These are phyloP conservation scores for Himalopsyche tibetana DNA, from an alignment of 2,888 invertebrate genomes.

Conservation along the genomic window DNA sequence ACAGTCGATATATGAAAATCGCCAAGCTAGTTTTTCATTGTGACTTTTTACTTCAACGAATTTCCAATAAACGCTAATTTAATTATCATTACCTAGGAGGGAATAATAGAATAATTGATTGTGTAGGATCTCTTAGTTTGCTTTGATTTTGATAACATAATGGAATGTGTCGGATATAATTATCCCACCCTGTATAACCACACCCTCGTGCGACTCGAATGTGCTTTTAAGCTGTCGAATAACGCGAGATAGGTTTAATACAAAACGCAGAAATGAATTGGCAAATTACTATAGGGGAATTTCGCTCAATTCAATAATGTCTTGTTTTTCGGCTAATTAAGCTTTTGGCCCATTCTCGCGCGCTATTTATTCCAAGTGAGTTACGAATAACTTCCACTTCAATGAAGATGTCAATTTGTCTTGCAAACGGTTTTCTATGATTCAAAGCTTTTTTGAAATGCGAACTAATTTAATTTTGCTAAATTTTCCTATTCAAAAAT, in stretches of 20 bases:
- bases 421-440: too few species aligned
- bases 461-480: too few species aligned
- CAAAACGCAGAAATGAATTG: conserved; percentile 48
- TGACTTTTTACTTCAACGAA: not conserved
- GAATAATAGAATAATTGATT: conserved; percentile 38
- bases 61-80: conserved; percentile 6
- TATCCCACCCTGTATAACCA: conserved; percentile 23
- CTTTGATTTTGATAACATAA: conserved; percentile 42
- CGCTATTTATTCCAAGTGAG: not conserved
- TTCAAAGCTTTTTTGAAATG: too few species aligned
- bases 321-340: conserved; percentile 56
- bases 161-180: conserved; percentile 42
- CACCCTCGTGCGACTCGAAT: conserved; percentile 36
- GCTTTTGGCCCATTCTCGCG: conserved; percentile 12
- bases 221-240: conserved; percentile 47
- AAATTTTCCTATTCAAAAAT: too few species aligned
- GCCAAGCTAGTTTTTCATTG: not conserved
- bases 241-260: conserved; percentile 45
- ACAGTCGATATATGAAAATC: too few species aligned
- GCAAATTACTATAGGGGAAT: conserved; percentile 35
- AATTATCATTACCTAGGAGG: conserved; percentile 18
- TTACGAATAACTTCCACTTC: not conserved
- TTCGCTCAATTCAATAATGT: conserved; percentile 44
- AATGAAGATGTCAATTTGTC: not conserved
- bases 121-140: conserved; percentile 15